phyloP scores from a whole-genome alignment of 1,140 invertebrate genomes.

The Glomeris maerens region DNA sequence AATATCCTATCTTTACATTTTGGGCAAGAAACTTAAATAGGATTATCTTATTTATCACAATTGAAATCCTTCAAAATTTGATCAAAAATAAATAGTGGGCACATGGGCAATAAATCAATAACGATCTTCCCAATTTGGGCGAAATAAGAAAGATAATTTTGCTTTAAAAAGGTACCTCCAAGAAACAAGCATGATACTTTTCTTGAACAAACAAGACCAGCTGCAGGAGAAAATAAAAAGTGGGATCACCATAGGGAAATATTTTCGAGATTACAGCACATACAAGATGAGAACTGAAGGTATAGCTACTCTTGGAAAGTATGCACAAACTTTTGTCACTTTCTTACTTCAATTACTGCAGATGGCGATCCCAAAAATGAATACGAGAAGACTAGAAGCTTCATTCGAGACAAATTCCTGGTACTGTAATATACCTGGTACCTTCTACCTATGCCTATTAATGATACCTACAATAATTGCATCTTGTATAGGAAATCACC shows the following conservation, averaged over 20 bases:
- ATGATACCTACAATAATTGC: no score
- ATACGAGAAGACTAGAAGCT: slow-evolving; percentile 46
- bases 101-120: no score
- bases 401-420: slow-evolving; percentile 49
- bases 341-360: slow-evolving; percentile 9
- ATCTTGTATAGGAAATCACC: no score
- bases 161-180: slow-evolving; percentile 44
- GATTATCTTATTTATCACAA: no score
- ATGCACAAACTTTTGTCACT: no score
- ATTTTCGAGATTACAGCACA: slow-evolving; percentile 47
- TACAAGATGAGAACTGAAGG: slow-evolving; percentile 34
- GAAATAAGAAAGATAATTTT: no score
- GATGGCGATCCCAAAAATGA: slow-evolving; percentile 42
- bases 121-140: no score
- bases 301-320: no score
- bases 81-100: no score
- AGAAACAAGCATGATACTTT: slow-evolving; percentile 57
- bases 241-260: slow-evolving; percentile 43
- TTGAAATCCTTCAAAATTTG: no score
- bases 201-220: slow-evolving; percentile 69
- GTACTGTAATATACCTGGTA: no score
- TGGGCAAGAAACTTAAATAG: not conserved
- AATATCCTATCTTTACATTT: not conserved
- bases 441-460: no score
- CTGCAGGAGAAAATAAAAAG: slow-evolving; percentile 50